phyloP scores from a whole-genome alignment of 2,113 vertebrate genomes.

The Crotalus helleri region DNA sequence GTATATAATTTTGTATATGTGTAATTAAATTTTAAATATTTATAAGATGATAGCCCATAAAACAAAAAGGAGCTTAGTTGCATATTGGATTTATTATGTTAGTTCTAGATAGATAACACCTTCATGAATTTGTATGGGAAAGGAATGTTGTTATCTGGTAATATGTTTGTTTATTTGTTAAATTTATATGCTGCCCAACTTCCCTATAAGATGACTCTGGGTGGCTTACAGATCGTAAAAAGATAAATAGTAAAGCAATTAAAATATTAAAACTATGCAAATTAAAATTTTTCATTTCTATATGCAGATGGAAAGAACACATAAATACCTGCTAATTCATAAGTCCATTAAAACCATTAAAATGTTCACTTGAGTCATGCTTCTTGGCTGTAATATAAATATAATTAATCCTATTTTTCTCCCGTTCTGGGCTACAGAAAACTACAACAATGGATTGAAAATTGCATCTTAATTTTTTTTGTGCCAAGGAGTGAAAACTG shows the following conservation, averaged over 20 bases:
- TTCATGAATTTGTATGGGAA: background rate
- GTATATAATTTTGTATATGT: background rate
- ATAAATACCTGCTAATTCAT: background rate
- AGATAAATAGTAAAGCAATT: background rate
- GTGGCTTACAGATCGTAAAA: background rate
- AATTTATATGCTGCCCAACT: background rate
- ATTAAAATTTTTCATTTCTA: background rate
- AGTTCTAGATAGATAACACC: background rate
- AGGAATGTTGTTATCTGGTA: background rate
- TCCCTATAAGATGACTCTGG: background rate
- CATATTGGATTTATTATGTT: background rate
- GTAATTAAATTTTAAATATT: background rate
- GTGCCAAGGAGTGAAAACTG: background rate
- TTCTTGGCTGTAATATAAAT: constrained; percentile 8
- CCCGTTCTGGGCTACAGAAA: constrained; percentile 3
- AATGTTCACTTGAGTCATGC: background rate
- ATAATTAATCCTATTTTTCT: background rate
- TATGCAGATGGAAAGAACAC: background rate
- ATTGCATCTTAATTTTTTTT: background rate
- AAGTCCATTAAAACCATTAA: background rate
- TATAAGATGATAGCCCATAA: background rate
- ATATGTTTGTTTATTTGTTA: background rate
- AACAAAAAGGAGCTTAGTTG: background rate
- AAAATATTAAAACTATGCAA: background rate
- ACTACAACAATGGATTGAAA: constrained; percentile 14